phyloP scores from a whole-genome alignment of 92 coral and sea anemone species.

The Epizoanthus illoricatus region DNA sequence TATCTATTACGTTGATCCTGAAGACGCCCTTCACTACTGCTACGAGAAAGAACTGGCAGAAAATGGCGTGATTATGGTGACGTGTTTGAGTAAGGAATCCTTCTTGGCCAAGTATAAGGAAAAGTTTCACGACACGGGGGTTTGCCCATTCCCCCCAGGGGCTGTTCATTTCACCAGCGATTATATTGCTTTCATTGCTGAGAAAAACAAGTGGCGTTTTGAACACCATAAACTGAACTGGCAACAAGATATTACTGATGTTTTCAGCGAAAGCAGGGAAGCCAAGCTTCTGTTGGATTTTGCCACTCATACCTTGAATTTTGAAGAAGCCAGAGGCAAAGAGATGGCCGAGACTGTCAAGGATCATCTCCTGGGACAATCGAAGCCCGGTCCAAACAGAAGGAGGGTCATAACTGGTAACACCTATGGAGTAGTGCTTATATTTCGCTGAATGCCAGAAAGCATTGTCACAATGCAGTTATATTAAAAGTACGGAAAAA shows the following conservation, averaged over 20 bases:
- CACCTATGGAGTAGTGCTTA: slow-evolving; percentile 19
- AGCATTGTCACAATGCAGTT: too few relatives aligned
- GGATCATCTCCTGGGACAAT: background rate
- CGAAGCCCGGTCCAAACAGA: slow-evolving; percentile 15
- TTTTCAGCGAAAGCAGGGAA: background rate
- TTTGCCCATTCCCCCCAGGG: background rate
- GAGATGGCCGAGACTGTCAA: slow-evolving; percentile 21
- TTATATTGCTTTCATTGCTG: background rate
- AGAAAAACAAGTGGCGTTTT: background rate
- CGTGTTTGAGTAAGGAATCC: background rate
- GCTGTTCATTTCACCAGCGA: background rate
- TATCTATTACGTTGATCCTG: background rate
- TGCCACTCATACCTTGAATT: slow-evolving; percentile 9
- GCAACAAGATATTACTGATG: background rate
- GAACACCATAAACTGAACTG: background rate
- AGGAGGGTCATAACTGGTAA: slow-evolving; percentile 16
- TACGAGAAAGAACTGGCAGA: background rate
- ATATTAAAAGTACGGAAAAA: too few relatives aligned
- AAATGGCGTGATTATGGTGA: background rate
- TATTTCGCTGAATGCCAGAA: background rate
- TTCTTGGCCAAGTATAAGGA: background rate
- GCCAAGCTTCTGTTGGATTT: slow-evolving; percentile 18
- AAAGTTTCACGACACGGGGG: background rate
- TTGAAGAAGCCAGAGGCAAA: slow-evolving; percentile 15
- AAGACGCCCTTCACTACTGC: background rate